phyloP scores from a whole-genome alignment of 1,140 invertebrate species.

The Rhizoglyphus robini region DNA sequence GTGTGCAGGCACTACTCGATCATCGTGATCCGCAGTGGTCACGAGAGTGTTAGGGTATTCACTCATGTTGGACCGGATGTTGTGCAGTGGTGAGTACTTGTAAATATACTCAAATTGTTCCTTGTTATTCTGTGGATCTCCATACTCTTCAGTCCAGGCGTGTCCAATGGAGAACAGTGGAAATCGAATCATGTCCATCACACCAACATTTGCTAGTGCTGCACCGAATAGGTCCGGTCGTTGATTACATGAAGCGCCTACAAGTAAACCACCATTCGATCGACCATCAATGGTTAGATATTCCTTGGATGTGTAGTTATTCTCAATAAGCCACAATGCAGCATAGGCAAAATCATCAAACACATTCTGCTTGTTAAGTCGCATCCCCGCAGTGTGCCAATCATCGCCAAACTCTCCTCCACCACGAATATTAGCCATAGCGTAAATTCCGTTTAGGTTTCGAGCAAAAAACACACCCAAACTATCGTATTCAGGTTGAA shows the following conservation, averaged over 20 bases:
- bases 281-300: conserved; percentile 75
- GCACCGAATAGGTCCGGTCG: conserved; percentile 88
- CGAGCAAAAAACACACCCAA: conserved; percentile 63
- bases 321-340: conserved; percentile 69
- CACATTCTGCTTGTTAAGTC: conserved; percentile 89
- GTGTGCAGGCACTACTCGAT: conserved; percentile 87
- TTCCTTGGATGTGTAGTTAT: conserved; percentile 59
- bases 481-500: conserved; percentile 38
- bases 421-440: conserved; percentile 84
- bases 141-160: conserved; percentile 92
- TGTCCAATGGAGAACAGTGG: conserved; percentile 97
- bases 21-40: conserved; percentile 87
- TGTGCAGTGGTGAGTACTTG: conserved; percentile 51
- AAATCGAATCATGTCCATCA: conserved; percentile 92
- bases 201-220: conserved; percentile 72
- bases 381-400: conserved; percentile 85
- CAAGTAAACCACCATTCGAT: conserved; percentile 87
- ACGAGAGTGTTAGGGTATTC: conserved; percentile 75
- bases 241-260: conserved; percentile 87
- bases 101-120: conserved; percentile 55
- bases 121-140: conserved; percentile 62
- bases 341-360: conserved; percentile 93
- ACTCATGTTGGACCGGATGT: conserved; percentile 44
- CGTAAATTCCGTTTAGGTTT: conserved; percentile 77
- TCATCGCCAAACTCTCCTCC: conserved; percentile 79